A percentile compares a stretch with the other conserved stretches of the same genome.
phyloP scores from a whole-genome alignment of 1,140 invertebrate species.

The Chrysomallon squamiferum region DNA sequence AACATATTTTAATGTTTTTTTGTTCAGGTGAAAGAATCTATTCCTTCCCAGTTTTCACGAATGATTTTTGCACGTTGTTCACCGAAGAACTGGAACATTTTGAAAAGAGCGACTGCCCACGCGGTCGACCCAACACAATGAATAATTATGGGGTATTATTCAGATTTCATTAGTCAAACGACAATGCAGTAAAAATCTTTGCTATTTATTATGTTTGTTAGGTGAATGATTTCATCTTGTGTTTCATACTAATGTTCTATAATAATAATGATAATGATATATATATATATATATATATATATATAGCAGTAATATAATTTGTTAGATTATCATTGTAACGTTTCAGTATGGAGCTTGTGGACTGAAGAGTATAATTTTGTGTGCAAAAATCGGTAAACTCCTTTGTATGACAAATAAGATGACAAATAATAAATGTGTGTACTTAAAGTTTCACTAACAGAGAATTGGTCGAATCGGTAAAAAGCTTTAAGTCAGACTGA shows the following conservation, averaged over 20 bases:
- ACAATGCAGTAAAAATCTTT: background rate
- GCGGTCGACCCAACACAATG: conserved; percentile 65
- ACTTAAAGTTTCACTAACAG: no score
- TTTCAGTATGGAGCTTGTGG: no score
- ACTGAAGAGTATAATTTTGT: no score
- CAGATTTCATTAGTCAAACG: background rate
- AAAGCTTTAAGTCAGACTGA: no score
- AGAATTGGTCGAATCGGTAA: no score
- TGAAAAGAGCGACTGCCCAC: conserved; percentile 60
- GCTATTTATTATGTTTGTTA: background rate
- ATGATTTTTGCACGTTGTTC: conserved; percentile 60
- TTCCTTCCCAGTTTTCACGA: conserved; percentile 62
- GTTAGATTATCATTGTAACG: no score
- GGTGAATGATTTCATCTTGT: background rate
- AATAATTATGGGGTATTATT: conserved; percentile 63
- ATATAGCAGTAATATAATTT: no score
- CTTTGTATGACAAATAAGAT: no score
- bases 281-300: no score
- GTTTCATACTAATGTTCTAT: background rate
- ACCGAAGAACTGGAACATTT: conserved; percentile 62
- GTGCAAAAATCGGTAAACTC: no score
- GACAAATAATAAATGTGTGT: no score
- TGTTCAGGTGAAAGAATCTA: conserved; percentile 47
- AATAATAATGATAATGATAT: background rate
- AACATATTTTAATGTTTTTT: no score